phyloP scores from a whole-genome alignment of 2,888 invertebrate genomes.

The Hipparchia semele region DNA sequence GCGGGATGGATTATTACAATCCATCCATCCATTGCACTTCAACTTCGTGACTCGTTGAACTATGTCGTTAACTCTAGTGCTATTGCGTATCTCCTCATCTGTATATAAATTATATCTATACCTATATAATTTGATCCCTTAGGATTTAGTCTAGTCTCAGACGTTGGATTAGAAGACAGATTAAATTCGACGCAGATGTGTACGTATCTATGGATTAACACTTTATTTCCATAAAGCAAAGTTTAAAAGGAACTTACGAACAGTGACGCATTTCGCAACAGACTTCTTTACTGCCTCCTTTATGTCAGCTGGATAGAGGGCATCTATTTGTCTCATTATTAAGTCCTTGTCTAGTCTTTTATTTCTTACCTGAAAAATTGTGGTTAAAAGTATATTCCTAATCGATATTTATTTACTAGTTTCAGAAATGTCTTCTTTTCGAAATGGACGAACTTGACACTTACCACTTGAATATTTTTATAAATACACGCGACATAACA shows the following conservation, averaged over 20 bases:
- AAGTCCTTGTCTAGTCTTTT: slow-evolving; percentile 60
- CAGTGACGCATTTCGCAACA: slow-evolving; percentile 53
- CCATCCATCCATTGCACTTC: no score
- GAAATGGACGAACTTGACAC: slow-evolving; percentile 33
- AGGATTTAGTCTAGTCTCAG: no score
- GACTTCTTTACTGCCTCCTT: slow-evolving; percentile 57
- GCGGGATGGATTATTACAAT: no score
- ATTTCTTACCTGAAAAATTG: slow-evolving; percentile 59
- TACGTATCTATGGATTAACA: no score
- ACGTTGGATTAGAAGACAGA: no score
- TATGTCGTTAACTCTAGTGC: no score
- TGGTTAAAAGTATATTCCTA: background rate
- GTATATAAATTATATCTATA: no score
- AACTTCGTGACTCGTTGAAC: no score
- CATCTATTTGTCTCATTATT: slow-evolving; percentile 67
- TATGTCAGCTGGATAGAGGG: slow-evolving; percentile 65
- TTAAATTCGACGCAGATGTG: no score
- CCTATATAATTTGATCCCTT: no score
- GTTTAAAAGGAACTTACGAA: slow-evolving; percentile 60
- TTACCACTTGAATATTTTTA: slow-evolving; percentile 66
- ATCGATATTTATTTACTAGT: background rate
- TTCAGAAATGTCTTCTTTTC: background rate
- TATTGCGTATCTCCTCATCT: no score
- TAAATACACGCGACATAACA: slow-evolving; percentile 74
- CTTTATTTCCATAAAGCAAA: no score